A percentile compares a stretch with the other conserved stretches of the same genome.
Conservation (phyloP, 2,797 vertebrate genomes). For the Yasuhikotakia modesta region DNA sequence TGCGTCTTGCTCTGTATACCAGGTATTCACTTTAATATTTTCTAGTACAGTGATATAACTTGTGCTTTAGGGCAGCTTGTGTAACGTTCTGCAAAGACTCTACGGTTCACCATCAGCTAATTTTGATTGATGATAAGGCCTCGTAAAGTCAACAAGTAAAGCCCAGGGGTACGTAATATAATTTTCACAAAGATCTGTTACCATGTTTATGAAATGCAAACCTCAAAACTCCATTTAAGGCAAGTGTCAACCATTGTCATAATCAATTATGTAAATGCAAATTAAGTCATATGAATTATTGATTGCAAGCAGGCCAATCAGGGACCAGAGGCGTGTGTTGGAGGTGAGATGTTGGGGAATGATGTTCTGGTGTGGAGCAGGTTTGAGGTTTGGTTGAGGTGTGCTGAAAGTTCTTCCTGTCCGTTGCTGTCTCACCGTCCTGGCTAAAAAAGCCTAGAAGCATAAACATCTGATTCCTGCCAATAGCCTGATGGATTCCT, state of each 20-base stretch:
- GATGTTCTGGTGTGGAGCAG: background rate
- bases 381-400: constrained; percentile 32
- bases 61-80: constrained; percentile 6
- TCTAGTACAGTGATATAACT: too few relatives aligned
- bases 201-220: constrained; percentile 66
- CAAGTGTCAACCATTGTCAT: constrained; percentile 61
- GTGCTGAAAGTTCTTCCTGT: constrained; percentile 18
- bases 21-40: too few relatives aligned
- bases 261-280: constrained; percentile 66
- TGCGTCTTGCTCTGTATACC: too few relatives aligned
- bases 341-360: background rate
- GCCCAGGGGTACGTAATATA: constrained; percentile 47
- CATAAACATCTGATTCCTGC: constrained; percentile 53
- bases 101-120: background rate
- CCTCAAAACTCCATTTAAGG: constrained; percentile 60
- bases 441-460: constrained; percentile 46
- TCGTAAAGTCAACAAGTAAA: constrained; percentile 36
- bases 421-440: constrained; percentile 12
- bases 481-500: constrained; percentile 50
- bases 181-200: constrained; percentile 54
- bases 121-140: constrained; percentile 25
- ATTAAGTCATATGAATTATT: constrained; percentile 64
- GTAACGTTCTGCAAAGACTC: constrained; percentile 9
- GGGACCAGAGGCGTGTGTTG: constrained; percentile 47
- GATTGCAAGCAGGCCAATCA: constrained; percentile 49